Conservation (phyloP, 1,140 invertebrate genomes). For the Archivesica marissinica region DNA sequence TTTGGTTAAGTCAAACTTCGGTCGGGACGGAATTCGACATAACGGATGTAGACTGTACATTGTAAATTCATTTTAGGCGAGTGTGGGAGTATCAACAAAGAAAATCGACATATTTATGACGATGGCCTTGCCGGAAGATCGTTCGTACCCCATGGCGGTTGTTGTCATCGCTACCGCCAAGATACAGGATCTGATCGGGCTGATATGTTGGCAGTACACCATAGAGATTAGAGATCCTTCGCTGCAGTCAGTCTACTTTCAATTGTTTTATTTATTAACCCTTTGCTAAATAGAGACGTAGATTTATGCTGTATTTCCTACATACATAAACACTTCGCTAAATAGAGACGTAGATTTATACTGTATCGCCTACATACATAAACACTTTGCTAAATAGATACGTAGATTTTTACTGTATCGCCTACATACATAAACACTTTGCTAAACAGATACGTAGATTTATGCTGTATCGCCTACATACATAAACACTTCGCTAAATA, state of each 20-base stretch:
- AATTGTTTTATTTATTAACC: no score
- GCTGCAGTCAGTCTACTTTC: slow-evolving; percentile 83
- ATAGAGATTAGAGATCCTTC: slow-evolving; percentile 84
- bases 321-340: neutral
- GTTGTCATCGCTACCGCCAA: slow-evolving; percentile 93
- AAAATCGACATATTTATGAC: slow-evolving; percentile 92
- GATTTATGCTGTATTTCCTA: neutral
- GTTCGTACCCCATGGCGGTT: slow-evolving; percentile 93
- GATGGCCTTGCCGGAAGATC: slow-evolving; percentile 91
- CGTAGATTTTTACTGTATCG: no score
- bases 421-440: no score
- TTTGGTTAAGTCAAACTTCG: no score
- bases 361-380: no score
- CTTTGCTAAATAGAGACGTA: neutral
- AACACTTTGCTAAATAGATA: no score
- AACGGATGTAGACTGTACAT: no score
- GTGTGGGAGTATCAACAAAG: slow-evolving; percentile 90
- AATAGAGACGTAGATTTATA: no score
- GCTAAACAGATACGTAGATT: no score
- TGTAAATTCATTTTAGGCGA: slow-evolving; percentile 86
- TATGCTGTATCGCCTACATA: no score
- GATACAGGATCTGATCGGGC: slow-evolving; percentile 96
- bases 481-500: no score
- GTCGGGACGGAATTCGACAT: no score
- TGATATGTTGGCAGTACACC: slow-evolving; percentile 91